A percentile compares a stretch with the other conserved stretches of the same genome.
Conservation (phyloP, 1,140 invertebrate species). For the Aphis gossypii region DNA sequence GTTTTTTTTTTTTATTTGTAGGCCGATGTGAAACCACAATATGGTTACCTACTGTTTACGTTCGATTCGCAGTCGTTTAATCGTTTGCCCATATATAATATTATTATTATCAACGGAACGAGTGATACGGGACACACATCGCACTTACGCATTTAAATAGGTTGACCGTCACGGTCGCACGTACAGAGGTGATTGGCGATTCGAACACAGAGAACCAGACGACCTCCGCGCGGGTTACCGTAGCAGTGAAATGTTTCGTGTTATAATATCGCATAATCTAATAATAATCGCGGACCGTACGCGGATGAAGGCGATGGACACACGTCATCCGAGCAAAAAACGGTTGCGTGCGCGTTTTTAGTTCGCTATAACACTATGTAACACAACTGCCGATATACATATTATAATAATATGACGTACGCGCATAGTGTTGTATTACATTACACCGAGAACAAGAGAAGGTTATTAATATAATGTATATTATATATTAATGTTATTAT, state of each 20-base stretch:
- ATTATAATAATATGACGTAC: not conserved
- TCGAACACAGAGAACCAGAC: not conserved
- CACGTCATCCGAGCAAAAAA: not conserved
- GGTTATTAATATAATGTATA: not conserved
- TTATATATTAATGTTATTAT: not conserved
- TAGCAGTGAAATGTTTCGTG: not conserved
- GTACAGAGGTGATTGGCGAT: not conserved
- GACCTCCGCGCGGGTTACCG: not conserved
- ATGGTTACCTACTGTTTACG: too few relatives aligned
- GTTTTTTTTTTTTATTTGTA: not conserved
- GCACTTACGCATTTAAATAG: not conserved
- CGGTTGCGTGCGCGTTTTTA: not conserved
- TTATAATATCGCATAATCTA: not conserved
- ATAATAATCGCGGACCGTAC: not conserved
- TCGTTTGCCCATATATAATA: too few relatives aligned
- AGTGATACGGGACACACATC: not conserved
- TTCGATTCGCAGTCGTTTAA: too few relatives aligned
- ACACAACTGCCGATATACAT: not conserved
- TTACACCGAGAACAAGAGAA: not conserved
- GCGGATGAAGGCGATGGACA: not conserved
- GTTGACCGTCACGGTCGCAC: slow-evolving; percentile 29
- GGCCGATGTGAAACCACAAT: too few relatives aligned
- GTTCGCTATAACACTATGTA: not conserved
- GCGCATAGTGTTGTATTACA: not conserved
- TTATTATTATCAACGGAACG: not conserved